phyloP scores from a whole-genome alignment of 2,888 invertebrate genomes.

The Coenonympha arcania region DNA sequence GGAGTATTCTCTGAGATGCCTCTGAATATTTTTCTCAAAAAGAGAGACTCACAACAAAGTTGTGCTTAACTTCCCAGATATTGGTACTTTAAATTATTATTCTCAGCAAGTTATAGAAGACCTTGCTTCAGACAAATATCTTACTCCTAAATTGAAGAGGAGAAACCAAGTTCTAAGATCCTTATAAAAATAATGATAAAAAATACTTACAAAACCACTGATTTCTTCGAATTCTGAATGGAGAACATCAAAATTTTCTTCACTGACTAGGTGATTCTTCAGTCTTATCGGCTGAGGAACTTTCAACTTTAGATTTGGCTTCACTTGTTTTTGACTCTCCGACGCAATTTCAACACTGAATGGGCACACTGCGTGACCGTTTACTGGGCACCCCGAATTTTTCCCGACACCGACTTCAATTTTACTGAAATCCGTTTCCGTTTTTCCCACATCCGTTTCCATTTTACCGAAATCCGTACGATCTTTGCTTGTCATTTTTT shows the following conservation, averaged over 20 bases:
- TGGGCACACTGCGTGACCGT: constrained; percentile 48
- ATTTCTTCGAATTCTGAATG: constrained; percentile 51
- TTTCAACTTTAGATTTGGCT: constrained; percentile 53
- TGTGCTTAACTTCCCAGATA: too few species aligned
- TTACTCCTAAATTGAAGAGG: too few species aligned
- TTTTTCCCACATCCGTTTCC: constrained; percentile 15
- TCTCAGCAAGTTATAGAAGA: too few species aligned
- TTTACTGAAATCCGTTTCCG: constrained; percentile 21
- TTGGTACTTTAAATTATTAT: too few species aligned
- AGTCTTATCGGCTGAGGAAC: constrained; percentile 57
- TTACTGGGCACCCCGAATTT: constrained; percentile 27
- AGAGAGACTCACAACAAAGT: too few species aligned
- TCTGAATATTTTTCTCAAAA: too few species aligned
- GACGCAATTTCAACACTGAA: constrained; percentile 46
- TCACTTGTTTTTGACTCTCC: constrained; percentile 41
- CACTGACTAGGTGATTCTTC: constrained; percentile 46
- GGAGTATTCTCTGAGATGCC: too few species aligned
- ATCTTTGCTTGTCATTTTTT: neutral
- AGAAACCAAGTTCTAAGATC: too few species aligned
- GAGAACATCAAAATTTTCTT: constrained; percentile 52
- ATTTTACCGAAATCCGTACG: constrained; percentile 19
- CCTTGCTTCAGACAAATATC: too few species aligned
- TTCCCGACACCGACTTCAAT: constrained; percentile 10
- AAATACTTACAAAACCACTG: constrained; percentile 50
- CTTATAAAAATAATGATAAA: too few species aligned